Conservation (phyloP, 2,888 invertebrate species). For the Rosalia funebris region DNA sequence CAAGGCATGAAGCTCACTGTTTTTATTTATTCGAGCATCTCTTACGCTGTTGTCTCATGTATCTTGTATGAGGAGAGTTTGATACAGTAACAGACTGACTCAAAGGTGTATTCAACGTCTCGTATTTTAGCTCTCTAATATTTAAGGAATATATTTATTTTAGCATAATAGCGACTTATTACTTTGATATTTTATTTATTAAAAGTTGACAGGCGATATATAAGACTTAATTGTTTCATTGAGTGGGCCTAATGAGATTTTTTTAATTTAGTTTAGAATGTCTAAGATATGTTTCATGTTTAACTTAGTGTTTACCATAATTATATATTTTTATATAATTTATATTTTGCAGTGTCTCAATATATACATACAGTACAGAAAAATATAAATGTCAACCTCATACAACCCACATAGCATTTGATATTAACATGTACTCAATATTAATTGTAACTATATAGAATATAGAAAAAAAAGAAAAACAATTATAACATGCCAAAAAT, state of each 20-base stretch:
- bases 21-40: neutral
- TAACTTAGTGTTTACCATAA: neutral
- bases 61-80: slow-evolving; percentile 24
- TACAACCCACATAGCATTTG: neutral
- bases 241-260: slow-evolving; percentile 21
- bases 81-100: slow-evolving; percentile 16
- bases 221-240: slow-evolving; percentile 13
- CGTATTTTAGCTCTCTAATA: slow-evolving; percentile 17
- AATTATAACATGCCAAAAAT: neutral
- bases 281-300: neutral
- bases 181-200: slow-evolving; percentile 21
- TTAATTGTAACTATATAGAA: neutral
- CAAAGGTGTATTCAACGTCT: slow-evolving; percentile 18
- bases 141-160: slow-evolving; percentile 7
- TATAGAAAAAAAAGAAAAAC: neutral
- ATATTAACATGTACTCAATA: neutral
- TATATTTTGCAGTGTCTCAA: neutral
- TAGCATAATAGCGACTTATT: neutral
- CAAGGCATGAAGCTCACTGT: neutral
- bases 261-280: neutral
- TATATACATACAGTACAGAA: neutral
- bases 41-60: slow-evolving; percentile 8
- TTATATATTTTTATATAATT: slow-evolving; percentile 4
- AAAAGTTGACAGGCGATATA: slow-evolving; percentile 9
- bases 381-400: neutral